These are phyloP conservation scores for Parochlus steinenii DNA, from an alignment of 2,888 invertebrate species.

Conservation along the genomic window DNA sequence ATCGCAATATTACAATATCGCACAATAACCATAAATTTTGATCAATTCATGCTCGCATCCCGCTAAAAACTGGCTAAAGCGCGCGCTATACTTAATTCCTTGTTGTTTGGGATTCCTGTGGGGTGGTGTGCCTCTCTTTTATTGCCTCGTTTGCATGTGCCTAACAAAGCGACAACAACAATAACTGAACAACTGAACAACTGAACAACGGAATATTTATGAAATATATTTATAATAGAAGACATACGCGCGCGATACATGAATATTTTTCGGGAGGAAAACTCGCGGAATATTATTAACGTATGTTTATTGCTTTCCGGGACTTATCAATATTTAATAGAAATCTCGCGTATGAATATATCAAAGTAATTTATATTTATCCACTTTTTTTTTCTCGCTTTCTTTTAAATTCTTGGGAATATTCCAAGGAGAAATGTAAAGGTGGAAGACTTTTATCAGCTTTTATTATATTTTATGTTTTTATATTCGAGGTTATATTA, in stretches of 20 bases:
- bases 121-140: constrained; percentile 4
- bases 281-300: constrained; percentile 6
- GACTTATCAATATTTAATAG: constrained; percentile 10
- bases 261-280: constrained; percentile 2
- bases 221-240: constrained; percentile 1
- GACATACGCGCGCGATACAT: neutral
- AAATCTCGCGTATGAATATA: constrained; percentile 5
- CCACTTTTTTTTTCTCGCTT: neutral
- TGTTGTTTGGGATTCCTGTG: constrained; percentile 2
- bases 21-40: constrained; percentile 15
- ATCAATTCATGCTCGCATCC: constrained; percentile 13
- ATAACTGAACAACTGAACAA: too few species aligned
- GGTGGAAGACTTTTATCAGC: neutral
- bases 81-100: too few species aligned
- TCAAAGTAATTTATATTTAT: constrained; percentile 1
- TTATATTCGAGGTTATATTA: neutral
- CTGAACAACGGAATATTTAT: too few species aligned
- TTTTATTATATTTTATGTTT: neutral
- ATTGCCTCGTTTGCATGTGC: constrained; percentile 1
- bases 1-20: neutral
- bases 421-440: constrained; percentile 1
- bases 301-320: neutral
- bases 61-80: too few species aligned
- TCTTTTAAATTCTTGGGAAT: neutral
- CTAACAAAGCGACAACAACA: too few species aligned